phyloP scores from a whole-genome alignment of 2,113 vertebrate genomes.

The Salvelinus fontinalis region DNA sequence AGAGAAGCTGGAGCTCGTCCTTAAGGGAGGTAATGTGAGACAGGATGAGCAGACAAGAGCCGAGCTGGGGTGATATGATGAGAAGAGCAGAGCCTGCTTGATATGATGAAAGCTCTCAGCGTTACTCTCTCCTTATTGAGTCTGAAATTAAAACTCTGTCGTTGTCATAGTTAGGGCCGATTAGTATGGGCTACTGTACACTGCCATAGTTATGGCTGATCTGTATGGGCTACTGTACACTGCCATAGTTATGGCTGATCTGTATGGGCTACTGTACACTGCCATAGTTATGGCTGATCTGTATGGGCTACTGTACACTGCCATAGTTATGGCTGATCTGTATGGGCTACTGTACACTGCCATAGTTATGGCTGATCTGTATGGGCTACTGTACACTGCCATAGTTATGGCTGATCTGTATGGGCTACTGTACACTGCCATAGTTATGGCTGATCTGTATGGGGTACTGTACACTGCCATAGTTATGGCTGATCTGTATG shows the following conservation, averaged over 20 bases:
- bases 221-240: too few species aligned
- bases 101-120: slow-evolving; percentile 55
- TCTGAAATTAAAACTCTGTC: slow-evolving; percentile 62
- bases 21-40: slow-evolving; percentile 55
- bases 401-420: slow-evolving; percentile 11
- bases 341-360: too few species aligned
- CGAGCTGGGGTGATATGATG: slow-evolving; percentile 11
- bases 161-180: background rate
- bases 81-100: slow-evolving; percentile 13
- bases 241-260: too few species aligned
- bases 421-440: too few species aligned
- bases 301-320: too few species aligned
- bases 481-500: slow-evolving; percentile 6
- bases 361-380: slow-evolving; percentile 10
- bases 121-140: slow-evolving; percentile 44
- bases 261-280: too few species aligned
- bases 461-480: too few species aligned
- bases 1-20: slow-evolving; percentile 66
- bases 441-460: slow-evolving; percentile 13
- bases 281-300: slow-evolving; percentile 9
- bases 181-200: too few species aligned
- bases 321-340: slow-evolving; percentile 9
- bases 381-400: too few species aligned
- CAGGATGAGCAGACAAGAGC: slow-evolving; percentile 41
- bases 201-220: too few species aligned